Evolutionary conservation across 2,888 invertebrate species (phyloP).

Genomic region (Himalopsyche tibetana): DNA sequence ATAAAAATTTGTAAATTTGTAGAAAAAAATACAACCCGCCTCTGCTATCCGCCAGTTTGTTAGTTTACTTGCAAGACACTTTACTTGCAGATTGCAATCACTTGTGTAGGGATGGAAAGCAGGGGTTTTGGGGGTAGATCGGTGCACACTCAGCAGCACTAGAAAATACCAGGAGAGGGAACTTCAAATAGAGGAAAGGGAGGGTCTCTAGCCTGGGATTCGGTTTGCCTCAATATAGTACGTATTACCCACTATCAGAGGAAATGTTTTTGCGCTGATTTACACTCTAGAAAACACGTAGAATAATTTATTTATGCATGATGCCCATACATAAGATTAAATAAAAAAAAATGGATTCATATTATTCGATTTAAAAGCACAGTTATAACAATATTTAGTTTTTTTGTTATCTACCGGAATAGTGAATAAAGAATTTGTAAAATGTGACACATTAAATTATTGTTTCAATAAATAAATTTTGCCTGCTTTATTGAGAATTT

Average conservation of each 20-base stretch:
- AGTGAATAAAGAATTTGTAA: too few relatives aligned
- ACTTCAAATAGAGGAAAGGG: background rate
- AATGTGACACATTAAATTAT: too few relatives aligned
- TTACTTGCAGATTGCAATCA: conserved; percentile 42
- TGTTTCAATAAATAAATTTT: too few relatives aligned
- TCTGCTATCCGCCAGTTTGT: conserved; percentile 2
- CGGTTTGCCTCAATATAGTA: conserved; percentile 37
- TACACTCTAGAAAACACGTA: background rate
- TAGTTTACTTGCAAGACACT: conserved; percentile 38
- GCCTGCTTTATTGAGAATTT: too few relatives aligned
- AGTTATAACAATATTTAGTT: too few relatives aligned
- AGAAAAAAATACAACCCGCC: background rate
- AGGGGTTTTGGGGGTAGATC: conserved; percentile 7
- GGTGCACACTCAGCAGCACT: conserved; percentile 38
- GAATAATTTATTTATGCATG: too few relatives aligned
- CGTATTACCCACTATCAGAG: conserved; percentile 1
- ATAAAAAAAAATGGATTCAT: too few relatives aligned
- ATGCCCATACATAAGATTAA: too few relatives aligned
- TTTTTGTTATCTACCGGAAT: too few relatives aligned
- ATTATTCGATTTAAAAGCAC: too few relatives aligned
- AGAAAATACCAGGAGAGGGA: conserved; percentile 8
- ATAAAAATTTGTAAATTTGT: too few relatives aligned
- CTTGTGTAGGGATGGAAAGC: conserved; percentile 34
- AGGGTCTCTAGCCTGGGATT: conserved; percentile 12
- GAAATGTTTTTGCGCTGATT: background rate